Base-by-base conservation (phyloP, 1,140 invertebrate genomes). In the Palaemon carinicauda region DNA sequence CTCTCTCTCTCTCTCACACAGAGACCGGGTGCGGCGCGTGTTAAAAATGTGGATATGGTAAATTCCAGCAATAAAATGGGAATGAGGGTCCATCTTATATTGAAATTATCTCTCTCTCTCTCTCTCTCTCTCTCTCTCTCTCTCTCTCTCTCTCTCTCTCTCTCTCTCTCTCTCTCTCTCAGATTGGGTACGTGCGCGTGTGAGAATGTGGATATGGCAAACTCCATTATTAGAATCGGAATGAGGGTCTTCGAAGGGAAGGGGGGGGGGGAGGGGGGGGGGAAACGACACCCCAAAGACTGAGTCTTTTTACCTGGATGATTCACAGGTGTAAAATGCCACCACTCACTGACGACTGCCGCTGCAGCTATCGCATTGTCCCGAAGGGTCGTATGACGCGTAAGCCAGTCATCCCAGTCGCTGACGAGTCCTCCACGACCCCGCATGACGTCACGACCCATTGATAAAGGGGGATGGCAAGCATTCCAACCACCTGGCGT, bases 401-500 rank as follows among this genome's bases (percentile, higher is more conserved):
- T 79, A 33, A 86, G 77, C 88, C 88, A 88, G 73, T 86, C 88
- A 0, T 65, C 10, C 88, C 88, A 88, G 54, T 82, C 75, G 3
- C 14, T 51, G 10, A 88, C 88, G 19, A 33, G 9, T 0, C 88
- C 88, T 12, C 88, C 83, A 10, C 52, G 15, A 12, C 83, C 83
- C 5, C 81, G 50, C 71, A 88, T 41, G 24, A 88, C 74, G 60
- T 87, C 79, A 2, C 71, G 82, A 7, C 83, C 83, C 53, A 84
- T 56, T 0, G 24, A 41, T 33, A 88, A 53, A 2, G 88, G 88
- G n/a, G 14, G 53, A 53, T 0, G 88, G 88, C 73, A 88, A 78
- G 83, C 88, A 88, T 69, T 88, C n/a, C 88, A 10, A 88, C 71
- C 69, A 88, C 73, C 88, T 88, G 29, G 27, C 54, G 29, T 19